phyloP scores from a whole-genome alignment of 2,113 vertebrate species.

The Lagopus muta region DNA sequence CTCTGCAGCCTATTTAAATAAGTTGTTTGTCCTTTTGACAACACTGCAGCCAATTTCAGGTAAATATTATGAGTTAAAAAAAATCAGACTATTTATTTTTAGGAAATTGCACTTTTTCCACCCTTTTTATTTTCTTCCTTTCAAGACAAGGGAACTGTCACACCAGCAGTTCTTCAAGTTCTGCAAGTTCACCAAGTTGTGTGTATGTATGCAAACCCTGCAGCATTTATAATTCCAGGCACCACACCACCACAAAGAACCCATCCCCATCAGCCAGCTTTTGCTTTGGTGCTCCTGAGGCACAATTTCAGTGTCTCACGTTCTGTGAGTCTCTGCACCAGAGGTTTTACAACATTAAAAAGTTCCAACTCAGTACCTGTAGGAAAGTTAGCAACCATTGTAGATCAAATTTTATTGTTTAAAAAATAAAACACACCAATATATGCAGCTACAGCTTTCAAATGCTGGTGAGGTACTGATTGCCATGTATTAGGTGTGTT shows the following conservation, averaged over 20 bases:
- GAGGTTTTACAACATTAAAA: constrained; percentile 48
- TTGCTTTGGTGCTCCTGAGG: constrained; percentile 19
- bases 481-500: not conserved
- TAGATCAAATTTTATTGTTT: constrained; percentile 39
- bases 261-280: constrained; percentile 36
- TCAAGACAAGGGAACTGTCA: not conserved
- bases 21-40: not conserved
- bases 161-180: not conserved
- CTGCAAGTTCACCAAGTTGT: not conserved
- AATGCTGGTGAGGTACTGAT: not conserved
- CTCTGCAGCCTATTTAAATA: not conserved
- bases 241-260: constrained; percentile 13
- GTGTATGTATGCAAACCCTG: not conserved
- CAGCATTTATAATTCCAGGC: not conserved
- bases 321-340: constrained; percentile 13
- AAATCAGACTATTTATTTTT: not conserved
- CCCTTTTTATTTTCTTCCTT: not conserved
- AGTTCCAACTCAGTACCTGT: constrained; percentile 50
- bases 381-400: constrained; percentile 54
- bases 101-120: not conserved
- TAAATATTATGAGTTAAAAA: not conserved
- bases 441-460: not conserved
- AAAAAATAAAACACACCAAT: not conserved
- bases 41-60: not conserved
- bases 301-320: constrained; percentile 35